Evolutionary conservation across 2,888 invertebrate genomes (phyloP), one percentile per base, ranked within the genome.

Genomic region (Agrochola litura): DNA sequence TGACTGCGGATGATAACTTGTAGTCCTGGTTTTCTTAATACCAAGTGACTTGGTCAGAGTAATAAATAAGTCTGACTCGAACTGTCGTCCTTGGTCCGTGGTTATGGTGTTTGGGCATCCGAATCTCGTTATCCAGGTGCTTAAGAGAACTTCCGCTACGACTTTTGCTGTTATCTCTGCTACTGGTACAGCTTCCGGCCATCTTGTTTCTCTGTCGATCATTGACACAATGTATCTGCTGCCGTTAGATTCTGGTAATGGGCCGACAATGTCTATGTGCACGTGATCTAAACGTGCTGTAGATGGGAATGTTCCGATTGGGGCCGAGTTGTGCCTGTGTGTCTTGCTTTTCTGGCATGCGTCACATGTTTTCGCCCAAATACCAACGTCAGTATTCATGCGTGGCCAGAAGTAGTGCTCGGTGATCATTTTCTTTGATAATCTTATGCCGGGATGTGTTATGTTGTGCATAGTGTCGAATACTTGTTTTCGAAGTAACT

Each of bases 401-500:
- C 22, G 22, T 54, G 54, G 54, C 54, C 54, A 54, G 22, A 54
- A 54, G 4, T 54, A 67, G 22, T 67, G 52, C 12, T 67, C 67
- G 30, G 37, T 9, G 2, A 67, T 54, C 14, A 54, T 67, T 67
- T 67, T 67, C 22, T 67, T 67, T 22, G 52, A 54, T 54, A 1
- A 30, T 68, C 54, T 68, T 56, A 56, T 54, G 4, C 52, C 67
- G 52, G 66, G n/a, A 43, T 69, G 58, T 2, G 69, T 58, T 70
- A 70, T 70, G 1, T 49, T 70, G 22, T 60, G 30, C 30, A 60
- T 60, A 46, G 70, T 46, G 9, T 60, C 46, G 60, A 60, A 70
- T 70, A 60, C 46, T 60, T 46, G 58, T 70, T 70, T 60, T 46
- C 60, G 22, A 70, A 70, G 30, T 70, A 60, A 60, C 16, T 70